Conservation (phyloP, 1,140 invertebrate species). For the Apis florea region DNA sequence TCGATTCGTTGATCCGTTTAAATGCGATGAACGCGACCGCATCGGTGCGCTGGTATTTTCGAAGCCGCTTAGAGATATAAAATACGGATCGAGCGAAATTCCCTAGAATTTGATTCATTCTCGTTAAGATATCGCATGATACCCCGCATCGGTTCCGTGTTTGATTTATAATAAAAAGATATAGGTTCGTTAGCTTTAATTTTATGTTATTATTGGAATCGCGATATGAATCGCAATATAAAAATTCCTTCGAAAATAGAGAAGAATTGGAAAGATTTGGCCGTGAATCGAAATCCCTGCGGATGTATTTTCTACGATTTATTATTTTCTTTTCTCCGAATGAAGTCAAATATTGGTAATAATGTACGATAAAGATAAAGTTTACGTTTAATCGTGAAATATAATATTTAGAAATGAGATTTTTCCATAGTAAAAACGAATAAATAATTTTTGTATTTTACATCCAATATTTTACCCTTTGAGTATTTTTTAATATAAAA, state of each 20-base stretch:
- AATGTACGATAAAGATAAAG: too few species aligned
- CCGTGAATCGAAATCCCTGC: too few species aligned
- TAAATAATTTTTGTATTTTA: too few species aligned
- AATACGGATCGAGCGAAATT: slow-evolving; percentile 43
- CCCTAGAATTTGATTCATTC: slow-evolving; percentile 23
- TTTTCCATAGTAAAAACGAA: too few species aligned
- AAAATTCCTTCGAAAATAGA: background rate
- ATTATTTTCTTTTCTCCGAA: background rate
- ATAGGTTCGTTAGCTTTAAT: background rate
- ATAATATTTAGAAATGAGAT: too few species aligned
- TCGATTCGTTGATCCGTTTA: slow-evolving; percentile 49
- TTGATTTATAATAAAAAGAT: background rate
- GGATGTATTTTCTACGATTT: background rate
- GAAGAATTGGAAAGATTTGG: background rate
- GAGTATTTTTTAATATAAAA: too few species aligned
- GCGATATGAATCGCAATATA: background rate
- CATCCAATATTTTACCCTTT: too few species aligned
- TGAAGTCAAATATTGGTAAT: too few species aligned
- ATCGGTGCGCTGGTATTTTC: slow-evolving; percentile 28
- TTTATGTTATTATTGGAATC: background rate
- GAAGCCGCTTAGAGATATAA: slow-evolving; percentile 59
- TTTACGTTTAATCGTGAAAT: too few species aligned
- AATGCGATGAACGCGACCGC: slow-evolving; percentile 31
- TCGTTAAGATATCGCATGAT: slow-evolving; percentile 16
- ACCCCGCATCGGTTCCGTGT: background rate